Evolutionary conservation across 2,888 invertebrate genomes (phyloP).

Genomic region (Pilophorus perplexus): DNA sequence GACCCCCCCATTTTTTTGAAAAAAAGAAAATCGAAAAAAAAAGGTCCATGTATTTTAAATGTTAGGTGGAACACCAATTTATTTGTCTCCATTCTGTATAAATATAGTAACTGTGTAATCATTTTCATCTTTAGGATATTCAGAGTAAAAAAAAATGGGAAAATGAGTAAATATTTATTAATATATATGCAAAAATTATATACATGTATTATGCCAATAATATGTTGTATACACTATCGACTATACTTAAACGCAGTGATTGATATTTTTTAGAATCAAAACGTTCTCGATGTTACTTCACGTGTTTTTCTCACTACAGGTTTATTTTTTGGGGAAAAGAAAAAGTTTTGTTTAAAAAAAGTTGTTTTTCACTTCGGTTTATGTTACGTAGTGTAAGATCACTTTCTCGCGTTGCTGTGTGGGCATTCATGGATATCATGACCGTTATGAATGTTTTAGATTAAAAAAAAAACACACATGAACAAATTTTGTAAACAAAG

Average conservation of each 20-base stretch:
- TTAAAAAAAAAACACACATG: conserved; percentile 14
- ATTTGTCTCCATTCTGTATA: conserved; percentile 38
- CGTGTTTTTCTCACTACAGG: background rate
- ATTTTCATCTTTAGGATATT: conserved; percentile 38
- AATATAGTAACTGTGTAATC: conserved; percentile 37
- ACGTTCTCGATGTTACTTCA: conserved; percentile 24
- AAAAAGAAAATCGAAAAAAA: conserved; percentile 3
- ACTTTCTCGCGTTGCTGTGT: conserved; percentile 39
- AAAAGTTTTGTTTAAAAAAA: conserved; percentile 19
- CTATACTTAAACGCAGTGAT: conserved; percentile 27
- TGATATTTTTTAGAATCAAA: conserved; percentile 37
- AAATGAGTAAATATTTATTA: conserved; percentile 27
- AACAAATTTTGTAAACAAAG: too few relatives aligned
- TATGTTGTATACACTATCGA: conserved; percentile 26
- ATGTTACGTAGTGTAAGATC: conserved; percentile 13
- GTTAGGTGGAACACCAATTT: conserved; percentile 40
- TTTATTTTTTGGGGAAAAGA: conserved; percentile 9
- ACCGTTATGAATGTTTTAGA: conserved; percentile 22
- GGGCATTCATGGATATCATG: conserved; percentile 35
- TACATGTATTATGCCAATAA: conserved; percentile 38
- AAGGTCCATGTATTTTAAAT: conserved; percentile 31
- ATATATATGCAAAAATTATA: conserved; percentile 32
- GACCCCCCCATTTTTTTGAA: background rate
- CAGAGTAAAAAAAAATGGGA: conserved; percentile 18
- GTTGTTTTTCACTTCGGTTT: conserved; percentile 12